Base-by-base conservation (phyloP, 2,888 invertebrate species). In the Micropterix aruncella region DNA sequence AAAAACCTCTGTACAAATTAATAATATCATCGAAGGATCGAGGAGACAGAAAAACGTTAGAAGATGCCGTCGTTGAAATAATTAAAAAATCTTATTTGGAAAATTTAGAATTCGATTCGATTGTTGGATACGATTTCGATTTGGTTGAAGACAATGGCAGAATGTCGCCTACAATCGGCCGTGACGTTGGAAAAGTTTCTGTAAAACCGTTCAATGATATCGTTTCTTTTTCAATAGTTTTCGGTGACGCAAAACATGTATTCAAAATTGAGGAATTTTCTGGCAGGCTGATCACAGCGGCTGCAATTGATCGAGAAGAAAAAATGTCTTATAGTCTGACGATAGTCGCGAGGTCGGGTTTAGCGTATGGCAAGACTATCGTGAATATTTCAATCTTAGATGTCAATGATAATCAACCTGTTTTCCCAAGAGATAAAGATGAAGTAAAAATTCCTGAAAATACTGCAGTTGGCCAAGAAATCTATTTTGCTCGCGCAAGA, bases 391-490 rank as follows among this genome's bases (percentile, higher is more conserved):
- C 80, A 2, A 74, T 96, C 3, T 63, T 80, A 37, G 95, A 96
- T 65, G 71, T 90, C 3, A 96, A 96, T 63, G 95, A 96, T 62
- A 93, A 94, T 60, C 78, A 83, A 45, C 96, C 96, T 2, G 70
- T 77, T 49, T 92, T 92, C 61, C 74, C 80, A 16, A 78, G 80
- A 55, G 85, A 83, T 50, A 81, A 79, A 55, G 87, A 89, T 57
- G 83, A 86, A 60, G 80, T 90, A 40, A 73, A 74, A 48, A 72
- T 95, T 46, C 75, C 80, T 14, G 94, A 94, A 69, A 90, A 93
- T 60, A 84, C 88, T 53, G 93, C 95, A 16, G 89, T 94, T 27
- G 94, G 94, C 1, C 90, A 92, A 62, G 91, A 94, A 65, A 83
- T 95, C 19, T 91, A 86, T 62, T 74, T 91, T 52, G 87, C 92